These are phyloP conservation scores for Alosa alosa DNA, from an alignment of 2,113 vertebrate genomes.

Conservation along the genomic window DNA sequence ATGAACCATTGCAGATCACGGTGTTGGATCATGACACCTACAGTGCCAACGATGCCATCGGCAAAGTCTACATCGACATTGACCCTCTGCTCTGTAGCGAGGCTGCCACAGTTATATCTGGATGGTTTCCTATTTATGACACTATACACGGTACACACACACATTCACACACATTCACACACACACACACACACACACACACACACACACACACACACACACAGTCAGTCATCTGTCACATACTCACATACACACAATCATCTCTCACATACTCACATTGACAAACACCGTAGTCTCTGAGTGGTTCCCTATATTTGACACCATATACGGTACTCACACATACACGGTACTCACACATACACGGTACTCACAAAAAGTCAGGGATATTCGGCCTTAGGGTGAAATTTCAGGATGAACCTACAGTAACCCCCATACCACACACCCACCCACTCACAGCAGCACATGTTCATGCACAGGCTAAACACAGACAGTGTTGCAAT, in stretches of 20 bases:
- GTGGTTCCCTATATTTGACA: too few relatives aligned
- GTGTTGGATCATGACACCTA: conserved; percentile 98
- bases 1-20: conserved; percentile 95
- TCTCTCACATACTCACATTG: background rate
- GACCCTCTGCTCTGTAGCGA: conserved; percentile 92
- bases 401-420: too few relatives aligned
- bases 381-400: too few relatives aligned
- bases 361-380: too few relatives aligned
- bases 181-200: background rate
- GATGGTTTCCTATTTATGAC: conserved; percentile 99
- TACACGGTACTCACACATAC: too few relatives aligned
- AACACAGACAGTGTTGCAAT: too few relatives aligned
- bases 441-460: too few relatives aligned
- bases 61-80: conserved; percentile 98
- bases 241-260: background rate
- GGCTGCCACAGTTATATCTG: conserved; percentile 94
- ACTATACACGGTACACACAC: conserved; percentile 87
- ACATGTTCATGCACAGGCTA: too few relatives aligned
- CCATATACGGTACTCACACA: too few relatives aligned
- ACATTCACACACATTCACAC: conserved; percentile 7
- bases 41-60: conserved; percentile 97
- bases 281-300: too few relatives aligned
- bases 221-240: background rate
- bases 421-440: too few relatives aligned
- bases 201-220: conserved; percentile 19